Evolutionary conservation across 1,140 invertebrate genomes (phyloP).

Genomic region (Zaprionus tsacasi): DNA sequence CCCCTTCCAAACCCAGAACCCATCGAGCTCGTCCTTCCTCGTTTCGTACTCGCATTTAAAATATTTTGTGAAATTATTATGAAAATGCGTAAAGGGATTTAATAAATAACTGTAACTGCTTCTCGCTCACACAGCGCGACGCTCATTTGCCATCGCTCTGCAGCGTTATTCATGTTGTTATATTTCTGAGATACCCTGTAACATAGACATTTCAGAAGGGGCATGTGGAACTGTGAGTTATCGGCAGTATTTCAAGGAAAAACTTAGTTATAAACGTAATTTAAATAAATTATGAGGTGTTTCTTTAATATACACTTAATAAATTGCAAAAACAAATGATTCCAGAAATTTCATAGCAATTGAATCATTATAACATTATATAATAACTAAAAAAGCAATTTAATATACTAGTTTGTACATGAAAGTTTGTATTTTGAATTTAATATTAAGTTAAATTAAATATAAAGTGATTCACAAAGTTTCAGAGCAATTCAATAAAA

Average conservation of each 20-base stretch:
- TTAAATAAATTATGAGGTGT: no score
- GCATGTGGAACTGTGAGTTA: not conserved
- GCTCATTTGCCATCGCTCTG: slow-evolving; percentile 66
- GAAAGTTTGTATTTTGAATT: no score
- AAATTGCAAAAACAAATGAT: no score
- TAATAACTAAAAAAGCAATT: not conserved
- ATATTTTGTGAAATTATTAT: slow-evolving; percentile 83
- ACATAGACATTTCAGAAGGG: not conserved
- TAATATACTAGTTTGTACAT: no score
- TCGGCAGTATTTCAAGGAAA: not conserved
- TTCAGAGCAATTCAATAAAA: not conserved
- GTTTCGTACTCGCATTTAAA: slow-evolving; percentile 66
- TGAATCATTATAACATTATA: not conserved
- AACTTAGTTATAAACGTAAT: no score
- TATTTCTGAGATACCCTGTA: slow-evolving; percentile 12
- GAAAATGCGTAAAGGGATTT: slow-evolving; percentile 84
- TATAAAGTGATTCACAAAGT: no score
- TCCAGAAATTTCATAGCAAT: no score
- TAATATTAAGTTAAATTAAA: no score
- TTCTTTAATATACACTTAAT: no score
- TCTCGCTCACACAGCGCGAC: slow-evolving; percentile 46
- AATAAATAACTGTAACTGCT: slow-evolving; percentile 84
- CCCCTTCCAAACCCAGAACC: slow-evolving; percentile 3
- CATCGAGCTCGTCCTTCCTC: slow-evolving; percentile 21
- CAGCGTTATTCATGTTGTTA: slow-evolving; percentile 73